phyloP scores from a whole-genome alignment of 2,113 vertebrate genomes.

The Cyprinodon tularosa region DNA sequence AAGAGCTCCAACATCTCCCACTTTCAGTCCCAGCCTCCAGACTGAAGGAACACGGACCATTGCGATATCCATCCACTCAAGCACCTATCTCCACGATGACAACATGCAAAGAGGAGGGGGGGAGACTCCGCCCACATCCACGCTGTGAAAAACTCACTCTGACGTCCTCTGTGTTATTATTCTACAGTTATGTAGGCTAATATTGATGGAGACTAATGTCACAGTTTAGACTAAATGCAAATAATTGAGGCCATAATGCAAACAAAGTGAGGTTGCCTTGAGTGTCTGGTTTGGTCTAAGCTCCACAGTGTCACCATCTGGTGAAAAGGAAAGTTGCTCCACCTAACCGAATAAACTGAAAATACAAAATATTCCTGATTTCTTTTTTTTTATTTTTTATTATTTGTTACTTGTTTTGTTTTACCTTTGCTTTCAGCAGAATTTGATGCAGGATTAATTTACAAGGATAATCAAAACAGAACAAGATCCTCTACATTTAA shows the following conservation, averaged over 20 bases:
- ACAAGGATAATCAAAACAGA: no score
- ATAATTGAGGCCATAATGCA: background rate
- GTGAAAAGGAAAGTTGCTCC: slow-evolving; percentile 45
- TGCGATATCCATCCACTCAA: slow-evolving; percentile 46
- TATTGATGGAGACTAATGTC: background rate
- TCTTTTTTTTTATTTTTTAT: background rate
- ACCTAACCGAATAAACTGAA: background rate
- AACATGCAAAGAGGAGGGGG: slow-evolving; percentile 36
- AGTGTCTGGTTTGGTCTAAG: slow-evolving; percentile 23
- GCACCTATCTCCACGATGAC: slow-evolving; percentile 64
- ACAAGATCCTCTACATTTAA: no score
- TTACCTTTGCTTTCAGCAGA: no score
- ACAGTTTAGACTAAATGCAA: background rate
- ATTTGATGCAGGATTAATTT: no score
- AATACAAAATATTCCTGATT: background rate
- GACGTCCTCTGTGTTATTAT: no score
- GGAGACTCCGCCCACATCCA: slow-evolving; percentile 61
- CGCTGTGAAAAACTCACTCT: background rate
- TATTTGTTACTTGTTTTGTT: background rate
- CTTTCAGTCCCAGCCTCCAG: slow-evolving; percentile 60
- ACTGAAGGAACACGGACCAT: slow-evolving; percentile 56
- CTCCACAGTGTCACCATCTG: slow-evolving; percentile 64
- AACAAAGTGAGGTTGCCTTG: background rate
- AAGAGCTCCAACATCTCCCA: slow-evolving; percentile 41
- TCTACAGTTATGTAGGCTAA: background rate